phyloP scores from a whole-genome alignment of 2,113 vertebrate species.

The Aspiorhynchus laticeps region DNA sequence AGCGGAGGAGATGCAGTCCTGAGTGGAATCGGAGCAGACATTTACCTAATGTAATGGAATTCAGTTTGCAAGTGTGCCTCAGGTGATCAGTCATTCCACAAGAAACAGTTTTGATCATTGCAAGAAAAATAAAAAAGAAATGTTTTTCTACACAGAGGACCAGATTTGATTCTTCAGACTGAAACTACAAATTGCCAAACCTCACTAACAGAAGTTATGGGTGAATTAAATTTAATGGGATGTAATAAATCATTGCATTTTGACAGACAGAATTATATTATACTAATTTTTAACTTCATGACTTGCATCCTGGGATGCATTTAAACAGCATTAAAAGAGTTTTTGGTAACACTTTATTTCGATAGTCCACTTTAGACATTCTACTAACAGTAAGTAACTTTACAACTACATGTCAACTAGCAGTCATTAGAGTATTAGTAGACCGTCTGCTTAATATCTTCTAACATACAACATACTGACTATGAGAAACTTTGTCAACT shows the following conservation, averaged over 20 bases:
- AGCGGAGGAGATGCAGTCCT: slow-evolving; percentile 14
- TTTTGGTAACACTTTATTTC: too few relatives aligned
- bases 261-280: not conserved
- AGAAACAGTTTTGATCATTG: slow-evolving; percentile 17
- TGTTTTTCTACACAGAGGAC: not conserved
- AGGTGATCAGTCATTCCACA: slow-evolving; percentile 40
- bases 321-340: not conserved
- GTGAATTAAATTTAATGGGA: slow-evolving; percentile 1
- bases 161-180: not conserved
- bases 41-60: slow-evolving; percentile 39
- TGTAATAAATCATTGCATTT: slow-evolving; percentile 19
- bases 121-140: not conserved
- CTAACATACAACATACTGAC: too few relatives aligned
- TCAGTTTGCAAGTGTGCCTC: slow-evolving; percentile 38
- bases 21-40: slow-evolving; percentile 34
- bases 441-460: too few relatives aligned
- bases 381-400: too few relatives aligned
- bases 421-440: too few relatives aligned
- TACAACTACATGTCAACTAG: too few relatives aligned
- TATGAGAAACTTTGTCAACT: too few relatives aligned
- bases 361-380: too few relatives aligned
- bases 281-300: not conserved
- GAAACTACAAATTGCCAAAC: slow-evolving; percentile 21
- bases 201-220: not conserved
- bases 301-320: not conserved